phyloP scores from a whole-genome alignment of 2,113 vertebrate species.

The Stercorarius parasiticus region DNA sequence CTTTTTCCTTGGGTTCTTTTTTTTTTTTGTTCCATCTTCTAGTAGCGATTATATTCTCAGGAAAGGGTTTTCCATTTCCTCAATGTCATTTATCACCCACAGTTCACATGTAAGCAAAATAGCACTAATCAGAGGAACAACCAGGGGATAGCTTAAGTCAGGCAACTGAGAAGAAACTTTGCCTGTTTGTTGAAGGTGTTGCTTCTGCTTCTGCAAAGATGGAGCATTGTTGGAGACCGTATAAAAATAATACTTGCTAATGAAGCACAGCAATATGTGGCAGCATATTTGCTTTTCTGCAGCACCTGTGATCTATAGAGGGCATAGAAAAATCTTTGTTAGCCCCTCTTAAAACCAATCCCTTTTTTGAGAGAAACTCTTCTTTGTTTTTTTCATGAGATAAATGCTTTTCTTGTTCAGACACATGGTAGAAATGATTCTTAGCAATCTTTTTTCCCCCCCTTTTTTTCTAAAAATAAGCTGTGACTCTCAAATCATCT shows the following conservation, averaged over 20 bases:
- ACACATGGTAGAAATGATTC: constrained; percentile 69
- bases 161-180: background rate
- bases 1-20: background rate
- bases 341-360: constrained; percentile 4
- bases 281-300: background rate
- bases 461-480: constrained; percentile 77
- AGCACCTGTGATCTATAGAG: constrained; percentile 28
- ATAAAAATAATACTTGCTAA: constrained; percentile 3
- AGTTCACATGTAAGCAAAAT: background rate
- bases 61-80: background rate
- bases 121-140: background rate
- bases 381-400: constrained; percentile 55
- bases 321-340: constrained; percentile 41
- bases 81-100: background rate
- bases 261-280: background rate
- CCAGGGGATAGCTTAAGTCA: background rate
- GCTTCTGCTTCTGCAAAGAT: background rate
- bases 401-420: constrained; percentile 63
- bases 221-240: background rate
- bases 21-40: background rate
- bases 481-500: constrained; percentile 87
- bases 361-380: constrained; percentile 23
- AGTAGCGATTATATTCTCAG: background rate
- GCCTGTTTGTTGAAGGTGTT: background rate
- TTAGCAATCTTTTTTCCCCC: constrained; percentile 58